Conservation (phyloP, 2,888 invertebrate genomes). For the Poecilobothrus nobilitatus region DNA sequence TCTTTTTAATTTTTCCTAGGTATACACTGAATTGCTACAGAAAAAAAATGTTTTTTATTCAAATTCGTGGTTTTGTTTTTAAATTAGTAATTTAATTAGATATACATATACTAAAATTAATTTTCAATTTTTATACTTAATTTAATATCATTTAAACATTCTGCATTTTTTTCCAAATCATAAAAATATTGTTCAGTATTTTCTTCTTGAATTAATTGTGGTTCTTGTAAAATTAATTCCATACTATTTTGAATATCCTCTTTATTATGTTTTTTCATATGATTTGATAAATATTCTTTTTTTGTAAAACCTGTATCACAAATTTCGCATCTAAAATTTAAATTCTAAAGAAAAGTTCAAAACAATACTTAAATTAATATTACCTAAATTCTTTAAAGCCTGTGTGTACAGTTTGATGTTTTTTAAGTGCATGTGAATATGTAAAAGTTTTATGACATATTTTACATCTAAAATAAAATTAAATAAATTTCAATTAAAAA, state of each 20-base stretch:
- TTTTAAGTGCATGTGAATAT: slow-evolving; percentile 22
- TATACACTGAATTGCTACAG: no score
- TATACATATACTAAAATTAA: no score
- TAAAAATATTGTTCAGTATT: neutral
- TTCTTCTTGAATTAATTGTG: neutral
- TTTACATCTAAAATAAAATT: slow-evolving; percentile 13
- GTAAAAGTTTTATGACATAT: slow-evolving; percentile 22
- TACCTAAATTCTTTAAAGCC: slow-evolving; percentile 23
- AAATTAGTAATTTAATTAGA: no score
- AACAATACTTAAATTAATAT: neutral
- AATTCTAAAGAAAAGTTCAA: neutral
- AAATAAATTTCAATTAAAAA: neutral
- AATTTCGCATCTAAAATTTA: slow-evolving; percentile 18
- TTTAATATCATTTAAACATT: no score
- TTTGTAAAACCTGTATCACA: slow-evolving; percentile 24
- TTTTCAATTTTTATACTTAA: no score
- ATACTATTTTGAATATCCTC: slow-evolving; percentile 3
- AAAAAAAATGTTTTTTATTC: no score
- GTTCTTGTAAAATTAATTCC: neutral
- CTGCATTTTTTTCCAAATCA: no score
- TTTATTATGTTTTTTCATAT: slow-evolving; percentile 17
- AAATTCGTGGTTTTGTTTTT: no score
- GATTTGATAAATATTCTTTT: slow-evolving; percentile 21
- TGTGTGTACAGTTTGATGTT: slow-evolving; percentile 22
- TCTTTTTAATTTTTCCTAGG: no score